phyloP scores from a whole-genome alignment of 23 tunicate species.

The Pegea sp. region DNA sequence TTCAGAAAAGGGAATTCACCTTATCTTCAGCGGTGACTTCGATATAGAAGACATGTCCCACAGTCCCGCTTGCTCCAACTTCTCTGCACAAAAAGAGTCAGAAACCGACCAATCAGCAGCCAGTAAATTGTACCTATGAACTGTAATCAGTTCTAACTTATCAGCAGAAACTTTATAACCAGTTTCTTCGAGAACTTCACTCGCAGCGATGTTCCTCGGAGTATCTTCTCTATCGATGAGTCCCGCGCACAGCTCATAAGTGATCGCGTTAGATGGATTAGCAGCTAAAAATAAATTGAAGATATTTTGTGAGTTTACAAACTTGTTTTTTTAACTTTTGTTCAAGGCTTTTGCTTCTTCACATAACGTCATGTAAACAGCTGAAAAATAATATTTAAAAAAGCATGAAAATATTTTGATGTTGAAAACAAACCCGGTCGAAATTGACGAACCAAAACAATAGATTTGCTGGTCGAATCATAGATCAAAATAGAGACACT shows the following conservation, averaged over 20 bases:
- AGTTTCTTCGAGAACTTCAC: constrained; percentile 75
- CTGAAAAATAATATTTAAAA: constrained; percentile 2
- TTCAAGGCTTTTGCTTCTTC: background rate
- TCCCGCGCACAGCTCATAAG: constrained; percentile 71
- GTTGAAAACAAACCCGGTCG: constrained; percentile 60
- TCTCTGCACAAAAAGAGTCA: too few species aligned
- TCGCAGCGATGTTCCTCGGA: constrained; percentile 27
- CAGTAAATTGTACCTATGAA: constrained; percentile 13
- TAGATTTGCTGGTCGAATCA: constrained; percentile 15
- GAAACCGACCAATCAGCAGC: too few species aligned
- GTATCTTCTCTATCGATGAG: constrained; percentile 29
- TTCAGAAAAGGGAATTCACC: background rate
- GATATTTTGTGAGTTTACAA: too few species aligned
- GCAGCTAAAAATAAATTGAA: background rate
- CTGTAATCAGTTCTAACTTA: constrained; percentile 14
- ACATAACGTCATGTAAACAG: background rate
- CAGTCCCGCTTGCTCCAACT: too few species aligned
- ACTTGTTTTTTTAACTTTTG: too few species aligned
- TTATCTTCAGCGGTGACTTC: background rate
- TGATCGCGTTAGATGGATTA: constrained; percentile 11
- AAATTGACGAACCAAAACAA: constrained; percentile 66
- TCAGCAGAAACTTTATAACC: constrained; percentile 36
- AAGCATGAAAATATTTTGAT: too few species aligned
- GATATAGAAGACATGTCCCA: too few species aligned
- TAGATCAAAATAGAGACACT: constrained; percentile 57